Percentiles rank a stretch among this genome's conserved stretches.
These are phyloP conservation scores for Illadopsis cleaveri DNA, from an alignment of 2,113 vertebrate genomes.

Conservation along the genomic window DNA sequence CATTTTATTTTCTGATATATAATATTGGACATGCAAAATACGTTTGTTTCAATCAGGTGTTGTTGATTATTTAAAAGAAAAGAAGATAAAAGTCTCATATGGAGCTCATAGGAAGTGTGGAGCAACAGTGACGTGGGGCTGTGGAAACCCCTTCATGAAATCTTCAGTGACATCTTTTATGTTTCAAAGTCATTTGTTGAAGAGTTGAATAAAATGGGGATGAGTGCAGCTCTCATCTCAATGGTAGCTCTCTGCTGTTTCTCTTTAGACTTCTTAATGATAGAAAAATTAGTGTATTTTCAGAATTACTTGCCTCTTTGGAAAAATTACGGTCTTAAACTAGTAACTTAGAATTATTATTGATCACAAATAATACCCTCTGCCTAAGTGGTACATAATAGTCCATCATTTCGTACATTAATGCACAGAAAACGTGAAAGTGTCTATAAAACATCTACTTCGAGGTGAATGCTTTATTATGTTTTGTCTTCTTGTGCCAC, in stretches of 20 bases:
- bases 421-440: neutral
- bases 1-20: neutral
- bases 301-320: conserved; percentile 40
- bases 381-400: conserved; percentile 34
- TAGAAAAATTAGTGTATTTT: conserved; percentile 18
- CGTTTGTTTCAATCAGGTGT: neutral
- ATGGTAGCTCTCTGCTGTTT: neutral
- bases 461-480: neutral
- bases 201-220: neutral
- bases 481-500: conserved; percentile 24
- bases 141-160: neutral
- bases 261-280: neutral
- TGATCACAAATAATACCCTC: conserved; percentile 55
- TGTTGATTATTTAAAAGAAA: neutral
- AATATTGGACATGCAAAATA: neutral
- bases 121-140: neutral
- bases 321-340: conserved; percentile 36
- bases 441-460: conserved; percentile 32
- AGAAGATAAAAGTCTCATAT: neutral
- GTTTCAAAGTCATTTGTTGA: neutral
- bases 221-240: neutral
- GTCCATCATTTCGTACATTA: conserved; percentile 36
- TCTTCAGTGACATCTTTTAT: neutral
- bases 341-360: conserved; percentile 60
- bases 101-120: accelerated